phyloP scores from a whole-genome alignment of 2,113 vertebrate genomes.

The Ranitomeya imitator region DNA sequence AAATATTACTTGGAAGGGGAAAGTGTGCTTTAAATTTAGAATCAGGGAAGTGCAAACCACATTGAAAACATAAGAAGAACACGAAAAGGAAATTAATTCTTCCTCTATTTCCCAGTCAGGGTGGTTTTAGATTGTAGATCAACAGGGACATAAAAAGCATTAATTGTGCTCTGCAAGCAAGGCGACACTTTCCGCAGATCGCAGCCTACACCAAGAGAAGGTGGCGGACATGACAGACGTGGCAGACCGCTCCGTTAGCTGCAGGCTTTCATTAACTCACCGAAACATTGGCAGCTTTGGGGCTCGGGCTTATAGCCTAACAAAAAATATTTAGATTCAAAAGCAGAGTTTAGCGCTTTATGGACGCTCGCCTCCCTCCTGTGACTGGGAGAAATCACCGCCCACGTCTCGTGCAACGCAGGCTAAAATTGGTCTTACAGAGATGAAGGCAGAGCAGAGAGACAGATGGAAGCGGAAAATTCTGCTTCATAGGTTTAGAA shows the following conservation, averaged over 20 bases:
- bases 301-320: slow-evolving; percentile 55
- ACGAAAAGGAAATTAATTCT: not conserved
- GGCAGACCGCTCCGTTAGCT: slow-evolving; percentile 18
- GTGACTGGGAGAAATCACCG: not conserved
- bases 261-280: slow-evolving; percentile 41
- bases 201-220: slow-evolving; percentile 50
- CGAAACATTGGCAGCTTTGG: slow-evolving; percentile 51
- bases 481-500: slow-evolving; percentile 15
- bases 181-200: not conserved
- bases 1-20: not conserved
- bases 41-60: slow-evolving; percentile 10
- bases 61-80: slow-evolving; percentile 29
- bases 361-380: not conserved
- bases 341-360: slow-evolving; percentile 49
- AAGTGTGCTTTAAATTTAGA: slow-evolving; percentile 16
- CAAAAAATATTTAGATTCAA: slow-evolving; percentile 55
- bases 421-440: not conserved
- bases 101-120: not conserved
- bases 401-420: not conserved
- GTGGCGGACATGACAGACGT: slow-evolving; percentile 13
- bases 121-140: slow-evolving; percentile 22
- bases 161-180: slow-evolving; percentile 49
- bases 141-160: slow-evolving; percentile 52
- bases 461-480: not conserved
- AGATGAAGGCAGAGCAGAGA: not conserved